Base-by-base conservation (phyloP, 2,888 invertebrate genomes). In the Frankliniella fusca region DNA sequence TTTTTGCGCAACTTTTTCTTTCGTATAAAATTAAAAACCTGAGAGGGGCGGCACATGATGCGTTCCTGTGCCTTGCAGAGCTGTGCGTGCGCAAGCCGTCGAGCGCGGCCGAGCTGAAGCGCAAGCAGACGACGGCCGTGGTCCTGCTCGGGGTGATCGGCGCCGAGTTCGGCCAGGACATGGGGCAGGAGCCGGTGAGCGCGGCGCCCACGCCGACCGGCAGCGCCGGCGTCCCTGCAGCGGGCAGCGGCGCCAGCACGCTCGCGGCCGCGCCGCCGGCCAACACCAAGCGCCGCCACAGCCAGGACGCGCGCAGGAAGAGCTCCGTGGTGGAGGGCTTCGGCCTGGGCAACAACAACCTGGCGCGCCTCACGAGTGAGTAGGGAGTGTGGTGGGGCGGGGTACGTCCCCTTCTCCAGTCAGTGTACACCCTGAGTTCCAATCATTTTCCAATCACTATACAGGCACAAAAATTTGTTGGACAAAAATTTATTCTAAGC, bases 131-230 rank as follows among this genome's bases (percentile, higher is more conserved):
- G 0, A 98, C 99, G 0, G 97, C 99, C 0, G 97, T 99, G 0
- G 97, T 99, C 8, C 89, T 99, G 82, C 89, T 99, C 76, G 99
- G 98, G 0, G 99, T 99, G 0, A 97, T 99, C 82, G 99, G 99
- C 0, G 97, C 99, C 0, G 98, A 99, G 89, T 99, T 99, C 87
- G 99, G 99, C 0, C 97, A 97, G 87, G 99, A 99, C 87, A 95
- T 98, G 81, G 85, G 84, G 54, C 83, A 82, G 61, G 92, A 92
- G 76, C 92, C 92, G 84, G 82, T 83, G 81, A 15, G 49, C 65
- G 54, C 15, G 28, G 81, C 81, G 80, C 92, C 92, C 76, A 92
- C 92, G 85, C 82, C 83, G 81, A 15, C 48, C 79, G 48, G 5
- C 50, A 80, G 70, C 81, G n/a, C 76, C 85, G 85, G 0, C 20